Conservation (phyloP, 2,113 vertebrate species). For the Numida meleagris region DNA sequence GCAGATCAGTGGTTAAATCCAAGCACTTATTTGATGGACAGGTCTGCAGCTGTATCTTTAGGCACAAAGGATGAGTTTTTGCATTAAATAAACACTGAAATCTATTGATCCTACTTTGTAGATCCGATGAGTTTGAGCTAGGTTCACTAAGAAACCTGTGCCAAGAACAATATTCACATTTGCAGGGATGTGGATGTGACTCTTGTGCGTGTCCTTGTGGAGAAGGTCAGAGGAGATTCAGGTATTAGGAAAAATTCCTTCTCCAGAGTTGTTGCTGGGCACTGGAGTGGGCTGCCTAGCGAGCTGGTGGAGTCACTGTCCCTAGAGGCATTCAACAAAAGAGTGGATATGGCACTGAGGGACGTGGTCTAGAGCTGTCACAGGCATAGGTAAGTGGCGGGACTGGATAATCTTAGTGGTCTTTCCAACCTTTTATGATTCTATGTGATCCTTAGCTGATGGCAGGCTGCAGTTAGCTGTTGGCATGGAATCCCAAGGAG, state of each 20-base stretch:
- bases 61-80: accelerated
- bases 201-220: accelerated
- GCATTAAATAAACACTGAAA: not conserved
- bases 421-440: too few species aligned
- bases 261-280: too few species aligned
- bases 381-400: too few species aligned
- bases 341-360: too few species aligned
- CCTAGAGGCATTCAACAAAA: too few species aligned
- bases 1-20: not conserved
- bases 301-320: too few species aligned
- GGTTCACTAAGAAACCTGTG: not conserved
- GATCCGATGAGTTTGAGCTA: not conserved
- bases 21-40: not conserved
- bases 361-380: too few species aligned
- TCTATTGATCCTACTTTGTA: not conserved
- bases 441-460: too few species aligned
- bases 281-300: too few species aligned
- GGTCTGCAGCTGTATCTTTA: not conserved
- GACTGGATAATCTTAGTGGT: too few species aligned
- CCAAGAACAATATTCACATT: not conserved
- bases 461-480: not conserved
- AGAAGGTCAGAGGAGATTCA: not conserved
- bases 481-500: not conserved
- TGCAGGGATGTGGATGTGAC: not conserved
- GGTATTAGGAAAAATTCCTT: too few species aligned